Evolutionary conservation across 2,888 invertebrate species (phyloP).

Genomic region (Flexamia atlantica): DNA sequence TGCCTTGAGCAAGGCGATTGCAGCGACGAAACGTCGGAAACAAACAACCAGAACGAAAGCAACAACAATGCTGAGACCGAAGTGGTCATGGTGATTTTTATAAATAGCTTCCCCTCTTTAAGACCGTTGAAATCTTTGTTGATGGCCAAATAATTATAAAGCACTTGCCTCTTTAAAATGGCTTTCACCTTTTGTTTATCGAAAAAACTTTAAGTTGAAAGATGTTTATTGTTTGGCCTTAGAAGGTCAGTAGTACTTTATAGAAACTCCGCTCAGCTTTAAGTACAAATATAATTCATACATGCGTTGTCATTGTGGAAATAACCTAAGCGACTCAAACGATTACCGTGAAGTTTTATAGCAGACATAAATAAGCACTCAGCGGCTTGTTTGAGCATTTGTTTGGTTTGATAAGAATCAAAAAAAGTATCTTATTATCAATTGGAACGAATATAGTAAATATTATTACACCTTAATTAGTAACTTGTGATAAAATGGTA

Average conservation of each 20-base stretch:
- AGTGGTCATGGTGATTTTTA: not conserved
- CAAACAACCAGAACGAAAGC: not conserved
- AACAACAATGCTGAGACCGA: not conserved
- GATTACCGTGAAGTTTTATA: too few species aligned
- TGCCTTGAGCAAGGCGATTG: slow-evolving; percentile 24
- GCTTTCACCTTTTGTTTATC: not conserved
- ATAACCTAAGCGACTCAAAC: too few species aligned
- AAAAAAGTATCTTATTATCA: too few species aligned
- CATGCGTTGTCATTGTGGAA: not conserved
- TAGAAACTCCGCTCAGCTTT: not conserved
- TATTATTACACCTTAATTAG: too few species aligned
- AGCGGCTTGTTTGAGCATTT: too few species aligned
- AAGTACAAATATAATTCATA: too few species aligned
- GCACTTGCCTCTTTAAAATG: not conserved
- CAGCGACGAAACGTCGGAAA: slow-evolving; percentile 13
- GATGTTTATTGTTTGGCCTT: not conserved
- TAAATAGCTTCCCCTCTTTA: not conserved
- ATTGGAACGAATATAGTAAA: too few species aligned
- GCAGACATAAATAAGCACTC: too few species aligned
- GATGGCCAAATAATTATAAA: slow-evolving; percentile 6
- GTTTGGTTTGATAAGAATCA: too few species aligned
- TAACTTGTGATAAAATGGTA: too few species aligned
- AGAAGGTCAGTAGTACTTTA: too few species aligned
- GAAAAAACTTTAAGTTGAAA: not conserved
- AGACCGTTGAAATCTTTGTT: not conserved